These are phyloP conservation scores for Molossus alvarezi DNA, from an alignment of 2,797 vertebrate species.

Conservation along the genomic window DNA sequence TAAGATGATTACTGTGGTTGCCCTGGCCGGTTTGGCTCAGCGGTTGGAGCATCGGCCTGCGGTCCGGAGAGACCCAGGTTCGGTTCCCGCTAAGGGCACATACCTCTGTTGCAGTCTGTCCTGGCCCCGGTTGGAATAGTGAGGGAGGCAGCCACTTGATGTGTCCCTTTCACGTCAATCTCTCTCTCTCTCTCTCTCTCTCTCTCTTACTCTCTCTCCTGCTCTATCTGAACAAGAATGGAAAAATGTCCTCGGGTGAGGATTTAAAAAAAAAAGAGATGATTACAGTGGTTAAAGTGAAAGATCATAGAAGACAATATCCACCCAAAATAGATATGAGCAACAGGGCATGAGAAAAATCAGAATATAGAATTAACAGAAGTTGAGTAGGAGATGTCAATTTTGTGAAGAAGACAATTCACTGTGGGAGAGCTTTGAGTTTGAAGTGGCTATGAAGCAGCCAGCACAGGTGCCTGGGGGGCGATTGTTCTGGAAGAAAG, in stretches of 20 bases:
- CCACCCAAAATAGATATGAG: slow-evolving; percentile 5
- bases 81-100: too few relatives aligned
- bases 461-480: background rate
- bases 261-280: background rate
- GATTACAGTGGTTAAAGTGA: background rate
- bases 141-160: too few relatives aligned
- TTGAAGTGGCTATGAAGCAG: slow-evolving; percentile 33
- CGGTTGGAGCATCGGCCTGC: too few relatives aligned
- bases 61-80: too few relatives aligned
- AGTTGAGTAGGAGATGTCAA: slow-evolving; percentile 1
- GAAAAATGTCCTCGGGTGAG: too few relatives aligned
- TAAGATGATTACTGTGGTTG: background rate
- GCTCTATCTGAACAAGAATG: too few relatives aligned
- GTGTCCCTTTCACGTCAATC: too few relatives aligned
- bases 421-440: slow-evolving; percentile 20
- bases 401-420: background rate
- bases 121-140: too few relatives aligned
- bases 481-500: background rate
- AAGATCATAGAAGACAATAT: background rate
- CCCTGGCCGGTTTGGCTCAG: too few relatives aligned
- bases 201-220: too few relatives aligned
- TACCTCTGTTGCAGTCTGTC: too few relatives aligned
- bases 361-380: slow-evolving; percentile 21
- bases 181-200: too few relatives aligned
- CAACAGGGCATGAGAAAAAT: background rate